Evolutionary conservation across 2,113 vertebrate species (phyloP).

Genomic region (Notarius quadriscutis): DNA sequence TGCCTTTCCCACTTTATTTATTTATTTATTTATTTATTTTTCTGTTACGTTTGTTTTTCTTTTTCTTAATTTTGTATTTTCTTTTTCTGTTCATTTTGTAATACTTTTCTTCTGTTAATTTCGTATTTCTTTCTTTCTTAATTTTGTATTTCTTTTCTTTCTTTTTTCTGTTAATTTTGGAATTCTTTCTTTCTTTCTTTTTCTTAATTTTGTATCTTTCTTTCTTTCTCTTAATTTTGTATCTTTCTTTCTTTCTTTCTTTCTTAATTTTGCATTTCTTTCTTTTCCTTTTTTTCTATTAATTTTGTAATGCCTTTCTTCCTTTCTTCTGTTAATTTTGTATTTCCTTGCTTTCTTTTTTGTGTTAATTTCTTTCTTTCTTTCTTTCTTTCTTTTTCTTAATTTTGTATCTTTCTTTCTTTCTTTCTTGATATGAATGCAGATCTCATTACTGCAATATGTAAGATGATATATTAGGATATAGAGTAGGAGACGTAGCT

Average conservation of each 20-base stretch:
- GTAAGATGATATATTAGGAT: neutral
- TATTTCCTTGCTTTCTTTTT: neutral
- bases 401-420: neutral
- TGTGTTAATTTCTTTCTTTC: neutral
- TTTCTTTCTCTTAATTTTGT: neutral
- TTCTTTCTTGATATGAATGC: neutral
- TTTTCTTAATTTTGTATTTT: neutral
- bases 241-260: neutral
- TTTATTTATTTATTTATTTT: neutral
- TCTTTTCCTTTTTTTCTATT: neutral
- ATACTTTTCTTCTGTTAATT: neutral
- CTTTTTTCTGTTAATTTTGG: no score
- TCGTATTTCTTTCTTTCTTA: neutral
- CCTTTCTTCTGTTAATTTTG: neutral
- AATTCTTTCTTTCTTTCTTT: neutral
- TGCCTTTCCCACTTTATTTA: neutral
- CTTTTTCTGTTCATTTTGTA: neutral
- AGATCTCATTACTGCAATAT: neutral
- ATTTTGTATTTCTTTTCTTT: neutral
- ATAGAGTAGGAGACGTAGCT: neutral
- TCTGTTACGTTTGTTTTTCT: neutral
- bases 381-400: neutral
- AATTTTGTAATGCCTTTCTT: no score
- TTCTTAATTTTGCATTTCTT: no score
- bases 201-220: neutral